Evolutionary conservation across 2,888 invertebrate genomes (phyloP).

Genomic region (Blastobasis lacticolella): DNA sequence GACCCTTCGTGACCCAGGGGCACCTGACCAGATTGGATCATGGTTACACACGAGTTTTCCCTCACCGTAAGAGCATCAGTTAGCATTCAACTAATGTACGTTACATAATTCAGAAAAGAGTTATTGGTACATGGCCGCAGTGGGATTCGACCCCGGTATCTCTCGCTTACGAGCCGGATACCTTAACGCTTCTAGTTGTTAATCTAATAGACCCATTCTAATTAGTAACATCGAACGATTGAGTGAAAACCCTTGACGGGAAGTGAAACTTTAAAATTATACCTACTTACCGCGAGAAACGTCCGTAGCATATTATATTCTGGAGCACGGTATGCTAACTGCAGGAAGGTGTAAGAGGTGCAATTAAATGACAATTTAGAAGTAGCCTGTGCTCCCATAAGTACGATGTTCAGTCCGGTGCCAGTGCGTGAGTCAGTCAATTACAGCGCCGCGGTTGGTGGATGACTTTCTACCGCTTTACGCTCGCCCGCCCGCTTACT

Average conservation of each 20-base stretch:
- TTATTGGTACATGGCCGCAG: too few species aligned
- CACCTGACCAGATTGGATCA: too few species aligned
- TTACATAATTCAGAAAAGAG: too few species aligned
- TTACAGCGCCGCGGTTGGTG: constrained; percentile 28
- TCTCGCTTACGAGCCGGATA: too few species aligned
- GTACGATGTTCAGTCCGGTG: not conserved
- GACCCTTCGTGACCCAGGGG: too few species aligned
- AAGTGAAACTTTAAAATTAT: constrained; percentile 24
- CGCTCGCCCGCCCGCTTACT: constrained; percentile 29
- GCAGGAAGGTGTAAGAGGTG: constrained; percentile 33
- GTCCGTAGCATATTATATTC: constrained; percentile 19
- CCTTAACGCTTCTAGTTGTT: too few species aligned
- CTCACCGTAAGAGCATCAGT: too few species aligned
- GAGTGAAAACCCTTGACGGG: constrained; percentile 14
- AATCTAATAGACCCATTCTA: too few species aligned
- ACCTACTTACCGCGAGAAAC: constrained; percentile 13
- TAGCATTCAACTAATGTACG: too few species aligned
- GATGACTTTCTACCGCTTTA: constrained; percentile 54
- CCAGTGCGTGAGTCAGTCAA: constrained; percentile 45
- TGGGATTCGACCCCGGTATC: too few species aligned
- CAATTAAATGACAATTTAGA: constrained; percentile 49
- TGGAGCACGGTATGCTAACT: constrained; percentile 23
- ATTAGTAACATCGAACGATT: not conserved
- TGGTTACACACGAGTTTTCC: too few species aligned
- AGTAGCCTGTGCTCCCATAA: constrained; percentile 26